These are phyloP conservation scores for Cyclophora albipunctata DNA, from an alignment of 2,888 invertebrate genomes.

Conservation along the genomic window DNA sequence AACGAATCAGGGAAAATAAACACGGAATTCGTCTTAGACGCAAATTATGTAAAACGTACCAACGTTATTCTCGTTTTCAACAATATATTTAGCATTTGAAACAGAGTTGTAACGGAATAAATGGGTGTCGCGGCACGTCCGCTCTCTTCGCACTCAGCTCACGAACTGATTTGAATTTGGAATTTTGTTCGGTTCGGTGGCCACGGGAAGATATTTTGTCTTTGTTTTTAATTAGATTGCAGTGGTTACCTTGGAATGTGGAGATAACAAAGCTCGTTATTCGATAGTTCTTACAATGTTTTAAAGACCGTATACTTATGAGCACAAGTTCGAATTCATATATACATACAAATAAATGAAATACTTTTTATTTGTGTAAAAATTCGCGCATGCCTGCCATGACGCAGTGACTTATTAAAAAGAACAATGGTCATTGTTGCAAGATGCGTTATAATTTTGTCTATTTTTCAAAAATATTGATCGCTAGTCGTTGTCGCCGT, in stretches of 20 bases:
- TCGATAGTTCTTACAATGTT: no score
- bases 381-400: no score
- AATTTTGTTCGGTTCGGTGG: conserved; percentile 52
- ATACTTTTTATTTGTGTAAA: no score
- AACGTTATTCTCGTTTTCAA: conserved; percentile 59
- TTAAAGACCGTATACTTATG: no score
- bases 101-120: conserved; percentile 64
- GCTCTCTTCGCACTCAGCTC: conserved; percentile 57
- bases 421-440: no score
- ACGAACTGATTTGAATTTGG: conserved; percentile 72
- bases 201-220: conserved; percentile 35
- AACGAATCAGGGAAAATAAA: conserved; percentile 32
- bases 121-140: conserved; percentile 58
- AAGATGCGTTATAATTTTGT: no score
- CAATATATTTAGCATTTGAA: conserved; percentile 52
- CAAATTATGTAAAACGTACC: conserved; percentile 55
- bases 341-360: no score
- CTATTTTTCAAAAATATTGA: no score
- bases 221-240: conserved; percentile 24
- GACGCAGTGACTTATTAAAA: no score
- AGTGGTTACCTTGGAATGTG: neutral
- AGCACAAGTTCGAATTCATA: no score
- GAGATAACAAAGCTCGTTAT: no score
- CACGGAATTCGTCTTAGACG: conserved; percentile 43
- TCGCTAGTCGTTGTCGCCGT: no score